phyloP scores from a whole-genome alignment of 1,140 invertebrate species.

The Fopius arisanus region DNA sequence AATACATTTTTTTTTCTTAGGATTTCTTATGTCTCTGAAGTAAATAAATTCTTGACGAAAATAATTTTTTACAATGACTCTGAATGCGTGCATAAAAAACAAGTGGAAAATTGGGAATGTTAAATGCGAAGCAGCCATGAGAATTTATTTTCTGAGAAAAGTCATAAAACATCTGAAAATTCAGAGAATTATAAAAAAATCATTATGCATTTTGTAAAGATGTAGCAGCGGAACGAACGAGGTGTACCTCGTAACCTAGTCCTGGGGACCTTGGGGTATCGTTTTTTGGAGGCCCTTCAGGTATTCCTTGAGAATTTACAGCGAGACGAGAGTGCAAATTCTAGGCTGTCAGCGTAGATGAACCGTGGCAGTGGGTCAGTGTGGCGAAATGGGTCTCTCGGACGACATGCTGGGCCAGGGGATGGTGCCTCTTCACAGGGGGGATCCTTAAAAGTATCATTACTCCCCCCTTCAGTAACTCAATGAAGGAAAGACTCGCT shows the following conservation, averaged over 20 bases:
- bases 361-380: constrained; percentile 9
- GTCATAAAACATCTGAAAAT: no score
- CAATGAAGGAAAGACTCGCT: neutral
- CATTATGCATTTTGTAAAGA: no score
- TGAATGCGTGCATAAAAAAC: no score
- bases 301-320: neutral
- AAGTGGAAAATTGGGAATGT: no score
- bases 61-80: no score
- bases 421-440: neutral
- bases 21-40: no score
- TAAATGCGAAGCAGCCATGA: no score
- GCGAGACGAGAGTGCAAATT: neutral
- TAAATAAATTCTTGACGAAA: no score
- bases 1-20: no score
- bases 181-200: no score
- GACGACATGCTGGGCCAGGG: neutral
- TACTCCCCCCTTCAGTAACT: neutral
- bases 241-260: constrained; percentile 31
- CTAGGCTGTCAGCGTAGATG: neutral
- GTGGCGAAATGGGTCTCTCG: neutral
- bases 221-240: constrained; percentile 28
- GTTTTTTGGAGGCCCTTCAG: no score
- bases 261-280: neutral
- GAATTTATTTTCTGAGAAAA: no score
- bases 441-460: neutral